Conservation (phyloP, 2,113 vertebrate species). For the Sisor rabdophorus region DNA sequence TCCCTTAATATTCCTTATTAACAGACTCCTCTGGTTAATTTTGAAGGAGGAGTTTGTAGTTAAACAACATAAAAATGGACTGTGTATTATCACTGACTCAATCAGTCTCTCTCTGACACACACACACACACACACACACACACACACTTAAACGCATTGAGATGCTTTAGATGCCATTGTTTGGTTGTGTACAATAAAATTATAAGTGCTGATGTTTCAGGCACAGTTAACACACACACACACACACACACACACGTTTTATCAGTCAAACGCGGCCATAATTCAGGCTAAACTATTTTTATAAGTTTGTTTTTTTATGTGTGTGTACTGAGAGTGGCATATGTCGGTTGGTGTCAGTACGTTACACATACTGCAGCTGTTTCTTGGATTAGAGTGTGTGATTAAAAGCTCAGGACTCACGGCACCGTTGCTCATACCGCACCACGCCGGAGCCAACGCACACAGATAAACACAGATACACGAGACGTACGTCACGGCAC, state of each 20-base stretch:
- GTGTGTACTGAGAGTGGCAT: constrained; percentile 14
- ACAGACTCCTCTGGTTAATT: no score
- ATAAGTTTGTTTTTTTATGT: constrained; percentile 3
- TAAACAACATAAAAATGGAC: background rate
- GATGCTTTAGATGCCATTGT: background rate
- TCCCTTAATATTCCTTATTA: no score
- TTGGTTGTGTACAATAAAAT: background rate
- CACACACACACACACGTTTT: background rate
- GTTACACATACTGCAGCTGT: constrained; percentile 29
- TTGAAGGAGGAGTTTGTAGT: background rate
- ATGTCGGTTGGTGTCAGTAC: constrained; percentile 6
- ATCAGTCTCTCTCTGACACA: background rate
- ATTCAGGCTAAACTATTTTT: constrained; percentile 15
- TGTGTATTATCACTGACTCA: background rate
- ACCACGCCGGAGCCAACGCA: constrained; percentile 17
- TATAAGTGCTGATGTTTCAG: no score
- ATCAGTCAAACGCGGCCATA: background rate
- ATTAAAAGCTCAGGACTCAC: constrained; percentile 39
- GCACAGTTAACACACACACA: no score
- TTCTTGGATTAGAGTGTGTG: constrained; percentile 27
- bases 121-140: background rate
- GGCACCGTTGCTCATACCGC: constrained; percentile 13
- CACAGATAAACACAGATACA: constrained; percentile 1
- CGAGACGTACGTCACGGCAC: background rate
- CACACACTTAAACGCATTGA: background rate